These are phyloP conservation scores for Lophius americanus DNA, from an alignment of 2,797 vertebrate species.

Conservation along the genomic window DNA sequence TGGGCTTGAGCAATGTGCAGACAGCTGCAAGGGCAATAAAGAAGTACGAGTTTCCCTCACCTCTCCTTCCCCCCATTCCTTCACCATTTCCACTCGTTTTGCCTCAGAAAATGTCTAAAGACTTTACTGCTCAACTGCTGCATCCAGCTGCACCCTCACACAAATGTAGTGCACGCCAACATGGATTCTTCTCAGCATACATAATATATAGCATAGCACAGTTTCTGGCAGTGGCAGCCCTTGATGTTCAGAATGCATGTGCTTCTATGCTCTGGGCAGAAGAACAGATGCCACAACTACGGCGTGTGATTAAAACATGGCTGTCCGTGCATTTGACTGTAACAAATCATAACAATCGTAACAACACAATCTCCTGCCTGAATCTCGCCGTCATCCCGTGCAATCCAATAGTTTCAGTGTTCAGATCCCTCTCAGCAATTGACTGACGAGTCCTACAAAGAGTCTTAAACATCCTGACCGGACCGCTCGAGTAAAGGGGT, in stretches of 20 bases:
- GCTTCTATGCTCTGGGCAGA: constrained; percentile 64
- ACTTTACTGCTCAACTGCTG: constrained; percentile 43
- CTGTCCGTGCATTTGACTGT: constrained; percentile 38
- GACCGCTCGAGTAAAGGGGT: constrained; percentile 63
- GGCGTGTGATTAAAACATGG: constrained; percentile 48
- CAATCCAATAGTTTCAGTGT: constrained; percentile 33
- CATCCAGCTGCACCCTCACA: constrained; percentile 47
- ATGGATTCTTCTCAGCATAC: constrained; percentile 66
- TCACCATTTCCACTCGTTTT: constrained; percentile 44
- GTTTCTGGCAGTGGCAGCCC: constrained; percentile 65
- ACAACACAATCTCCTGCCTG: constrained; percentile 43
- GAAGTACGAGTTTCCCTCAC: constrained; percentile 50
- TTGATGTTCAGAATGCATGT: constrained; percentile 70
- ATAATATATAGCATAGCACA: constrained; percentile 69
- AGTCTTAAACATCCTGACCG: constrained; percentile 53
- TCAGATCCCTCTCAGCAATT: constrained; percentile 33
- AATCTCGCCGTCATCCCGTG: constrained; percentile 47
- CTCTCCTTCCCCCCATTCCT: constrained; percentile 40
- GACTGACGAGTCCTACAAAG: constrained; percentile 34
- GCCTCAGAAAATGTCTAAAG: constrained; percentile 33
- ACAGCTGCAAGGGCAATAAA: constrained; percentile 83
- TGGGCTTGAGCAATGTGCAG: constrained; percentile 66
- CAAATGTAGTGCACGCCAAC: constrained; percentile 37
- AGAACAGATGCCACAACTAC: constrained; percentile 75
- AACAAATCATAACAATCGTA: constrained; percentile 45